These are phyloP conservation scores for Cosmia trapezina DNA, from an alignment of 2,888 invertebrate genomes.

Conservation along the genomic window DNA sequence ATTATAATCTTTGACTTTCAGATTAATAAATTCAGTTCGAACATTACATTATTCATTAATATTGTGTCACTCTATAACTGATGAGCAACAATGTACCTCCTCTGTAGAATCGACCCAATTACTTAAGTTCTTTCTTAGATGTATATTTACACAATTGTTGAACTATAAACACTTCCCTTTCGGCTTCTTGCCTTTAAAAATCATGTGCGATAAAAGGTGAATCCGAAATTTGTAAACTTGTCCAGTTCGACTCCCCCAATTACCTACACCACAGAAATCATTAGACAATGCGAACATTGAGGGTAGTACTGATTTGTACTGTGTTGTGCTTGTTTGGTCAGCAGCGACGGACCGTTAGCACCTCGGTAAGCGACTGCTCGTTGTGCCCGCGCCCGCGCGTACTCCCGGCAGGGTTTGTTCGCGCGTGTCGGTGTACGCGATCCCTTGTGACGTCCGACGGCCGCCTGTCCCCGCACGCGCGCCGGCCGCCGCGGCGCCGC, in stretches of 20 bases:
- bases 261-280: conserved; percentile 72
- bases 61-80: conserved; percentile 29
- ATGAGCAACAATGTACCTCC: conserved; percentile 40
- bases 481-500: conserved; percentile 61
- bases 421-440: conserved; percentile 85
- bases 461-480: conserved; percentile 77
- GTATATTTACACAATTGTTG: conserved; percentile 63
- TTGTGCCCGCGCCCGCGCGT: conserved; percentile 83
- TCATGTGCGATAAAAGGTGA: conserved; percentile 66
- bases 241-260: conserved; percentile 71
- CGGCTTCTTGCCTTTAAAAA: conserved; percentile 68
- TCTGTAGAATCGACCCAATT: conserved; percentile 47
- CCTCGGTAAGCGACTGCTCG: conserved; percentile 88
- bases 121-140: conserved; percentile 57
- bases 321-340: conserved; percentile 90
- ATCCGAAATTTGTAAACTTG: conserved; percentile 67
- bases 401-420: conserved; percentile 79
- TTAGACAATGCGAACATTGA: conserved; percentile 81
- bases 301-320: conserved; percentile 89
- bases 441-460: conserved; percentile 89
- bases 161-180: conserved; percentile 51
- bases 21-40: conserved; percentile 35
- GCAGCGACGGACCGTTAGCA: conserved; percentile 90
- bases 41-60: conserved; percentile 45
- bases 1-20: conserved; percentile 36